These are phyloP conservation scores for Andrena hattorfiana DNA, from an alignment of 2,888 invertebrate genomes.

Conservation along the genomic window DNA sequence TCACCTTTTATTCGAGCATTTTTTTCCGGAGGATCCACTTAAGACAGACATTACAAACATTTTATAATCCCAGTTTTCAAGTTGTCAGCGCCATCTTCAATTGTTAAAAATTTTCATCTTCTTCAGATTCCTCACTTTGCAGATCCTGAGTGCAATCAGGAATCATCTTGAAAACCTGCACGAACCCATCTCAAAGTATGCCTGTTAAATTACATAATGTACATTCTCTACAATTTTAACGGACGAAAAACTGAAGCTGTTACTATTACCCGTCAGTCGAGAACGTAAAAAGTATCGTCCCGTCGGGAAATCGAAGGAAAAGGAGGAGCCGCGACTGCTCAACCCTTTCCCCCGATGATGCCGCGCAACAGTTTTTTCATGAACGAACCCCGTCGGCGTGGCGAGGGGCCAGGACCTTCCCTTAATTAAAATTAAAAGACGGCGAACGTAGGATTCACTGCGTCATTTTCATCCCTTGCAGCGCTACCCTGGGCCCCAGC, in stretches of 20 bases:
- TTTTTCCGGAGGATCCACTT: no score
- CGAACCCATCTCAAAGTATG: not conserved
- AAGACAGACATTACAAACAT: no score
- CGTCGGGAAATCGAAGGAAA: slow-evolving; percentile 40
- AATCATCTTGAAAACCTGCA: no score
- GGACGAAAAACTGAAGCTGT: slow-evolving; percentile 22
- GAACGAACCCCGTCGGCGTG: slow-evolving; percentile 36
- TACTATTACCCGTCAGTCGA: slow-evolving; percentile 8
- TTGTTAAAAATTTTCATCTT: no score
- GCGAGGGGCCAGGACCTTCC: slow-evolving; percentile 72
- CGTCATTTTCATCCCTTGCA: slow-evolving; percentile 74
- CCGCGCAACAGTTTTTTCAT: slow-evolving; percentile 71
- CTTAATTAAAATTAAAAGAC: slow-evolving; percentile 85
- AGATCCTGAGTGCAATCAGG: no score
- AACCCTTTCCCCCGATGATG: slow-evolving; percentile 60
- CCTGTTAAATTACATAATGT: not conserved
- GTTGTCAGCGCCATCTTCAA: no score
- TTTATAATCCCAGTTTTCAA: no score
- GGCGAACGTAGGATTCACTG: slow-evolving; percentile 78
- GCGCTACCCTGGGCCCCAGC: slow-evolving; percentile 51
- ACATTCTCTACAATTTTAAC: not conserved
- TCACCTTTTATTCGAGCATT: no score
- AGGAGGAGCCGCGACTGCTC: slow-evolving; percentile 30
- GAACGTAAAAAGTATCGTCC: slow-evolving; percentile 10
- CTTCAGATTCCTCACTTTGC: no score